Evolutionary conservation across 2,113 vertebrate genomes (phyloP), one percentile per base, ranked within the genome.

Genomic region (Elaphurus davidianus): DNA sequence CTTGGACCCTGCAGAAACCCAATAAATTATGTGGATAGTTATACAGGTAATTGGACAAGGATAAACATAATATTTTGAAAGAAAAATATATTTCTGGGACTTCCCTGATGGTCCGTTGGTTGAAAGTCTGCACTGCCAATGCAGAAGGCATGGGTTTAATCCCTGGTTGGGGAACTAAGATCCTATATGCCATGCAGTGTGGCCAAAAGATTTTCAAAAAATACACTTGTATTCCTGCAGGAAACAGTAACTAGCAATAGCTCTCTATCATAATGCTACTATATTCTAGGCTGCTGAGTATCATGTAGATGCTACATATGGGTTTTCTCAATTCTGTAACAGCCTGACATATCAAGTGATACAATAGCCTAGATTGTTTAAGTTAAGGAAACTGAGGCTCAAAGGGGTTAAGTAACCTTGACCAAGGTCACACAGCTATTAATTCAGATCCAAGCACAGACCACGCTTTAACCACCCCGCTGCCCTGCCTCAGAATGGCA

Each of bases 251-350:
- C 28, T 4, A 3, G 6, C 13, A 0, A 1, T 1, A 3, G 12
- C 9, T 7, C 4, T 40, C 36, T n/a, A 16, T 52, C 90, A 2
- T 14, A 40, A n/a, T 8, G 79, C 7, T 5, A 23, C n/a, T 4
- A 0, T 4, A 5, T 3, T 3, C 27, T 83, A 25, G 79, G 33
- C 36, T 83, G 50, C 50, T 2, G 4, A 14, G 30, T 15, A 7
- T 36, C 60, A 17, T 0, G 10, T 8, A 36, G 57, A 9, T 0
- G 3, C 81, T 79, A 67, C 5, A 3, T 1, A 1, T 0, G 3
- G 16, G 14, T 1, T 5, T n/a, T n/a, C 81, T 36, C n/a, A 21
- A 0, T 6, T 27, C 47, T 15, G 2, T 1, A 9, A 50, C 5
- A 50, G 67, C 33, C 59, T 3, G 16, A 13, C 7, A 16, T 14